Evolutionary conservation across 2,888 invertebrate species (phyloP), one percentile per base, ranked within the genome.

Genomic region (Perizoma flavofasciatum): DNA sequence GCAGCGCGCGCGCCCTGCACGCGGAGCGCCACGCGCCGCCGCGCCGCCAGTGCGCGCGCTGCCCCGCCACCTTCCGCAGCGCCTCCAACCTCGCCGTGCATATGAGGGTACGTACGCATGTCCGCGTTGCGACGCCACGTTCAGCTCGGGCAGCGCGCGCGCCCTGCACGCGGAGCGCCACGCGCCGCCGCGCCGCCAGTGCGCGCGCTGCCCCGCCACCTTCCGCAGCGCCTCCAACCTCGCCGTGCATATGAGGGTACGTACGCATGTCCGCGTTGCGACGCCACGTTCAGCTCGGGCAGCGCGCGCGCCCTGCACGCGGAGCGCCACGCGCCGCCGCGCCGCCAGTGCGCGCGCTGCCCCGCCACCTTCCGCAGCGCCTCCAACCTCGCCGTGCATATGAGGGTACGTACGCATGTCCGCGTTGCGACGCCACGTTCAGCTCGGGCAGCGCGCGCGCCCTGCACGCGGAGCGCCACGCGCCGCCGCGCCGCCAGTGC

Each of bases 401-500:
- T 34, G 34, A 7, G 22, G 22, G 22, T 22, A 22, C 49, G 40
- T 40, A 40, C 49, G 9, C 11, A 5, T 49, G 49, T 32, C 22
- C 49, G 5, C 9, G 8, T 0, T 49, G 49, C 40, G 5, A 0
- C 22, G 22, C 22, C 5, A 22, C 32, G 7, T 49, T 49, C 32
- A 7, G 6, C 39, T 9, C 40, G 22, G 32, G 22, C 6, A 5
- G 4, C 1, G 8, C 7, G 32, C 41, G 39, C n/a, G 9, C 10
- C 6, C 22, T 4, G 9, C 50, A 41, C 41, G 33, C 7, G 34
- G 50, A 50, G 32, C 4, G 33, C 5, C 43, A 39, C 41, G 33
- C n/a, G 50, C 50, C 49, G 2, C 49, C 49, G 11, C 8, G 22
- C n/a, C 33, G 33, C 40, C n/a, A 32, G 33, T 50, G 50, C 50